These are phyloP conservation scores for Crocuta crocuta DNA, from an alignment of 2,113 vertebrate species.

Conservation along the genomic window DNA sequence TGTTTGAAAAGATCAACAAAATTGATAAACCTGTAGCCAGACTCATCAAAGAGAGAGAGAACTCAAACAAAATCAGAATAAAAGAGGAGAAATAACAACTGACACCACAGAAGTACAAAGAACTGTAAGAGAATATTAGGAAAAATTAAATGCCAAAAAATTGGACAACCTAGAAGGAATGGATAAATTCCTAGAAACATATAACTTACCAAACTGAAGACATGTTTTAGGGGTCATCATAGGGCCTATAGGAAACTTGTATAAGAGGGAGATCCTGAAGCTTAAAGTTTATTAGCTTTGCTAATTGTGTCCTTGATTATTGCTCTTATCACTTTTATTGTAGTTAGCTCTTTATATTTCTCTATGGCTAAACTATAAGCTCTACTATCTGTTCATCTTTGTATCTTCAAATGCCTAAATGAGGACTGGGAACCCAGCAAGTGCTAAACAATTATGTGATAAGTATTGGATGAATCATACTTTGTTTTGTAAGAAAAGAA, in stretches of 20 bases:
- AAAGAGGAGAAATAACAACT: background rate
- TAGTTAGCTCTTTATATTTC: conserved; percentile 1
- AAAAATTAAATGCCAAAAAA: background rate
- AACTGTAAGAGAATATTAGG: background rate
- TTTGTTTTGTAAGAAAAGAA: background rate
- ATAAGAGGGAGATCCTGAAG: background rate
- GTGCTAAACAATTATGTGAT: background rate
- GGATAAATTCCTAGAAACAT: background rate
- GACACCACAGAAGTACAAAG: background rate
- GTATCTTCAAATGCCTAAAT: conserved; percentile 21
- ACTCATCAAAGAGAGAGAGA: background rate
- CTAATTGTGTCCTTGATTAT: conserved; percentile 31
- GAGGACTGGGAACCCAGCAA: background rate
- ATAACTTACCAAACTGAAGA: background rate
- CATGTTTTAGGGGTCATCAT: background rate
- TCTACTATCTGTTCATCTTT: background rate
- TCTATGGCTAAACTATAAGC: conserved; percentile 25
- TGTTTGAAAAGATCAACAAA: background rate
- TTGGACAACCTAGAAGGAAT: background rate
- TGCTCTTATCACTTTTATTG: background rate
- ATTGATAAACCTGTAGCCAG: background rate
- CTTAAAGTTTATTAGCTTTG: background rate
- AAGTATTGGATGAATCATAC: background rate
- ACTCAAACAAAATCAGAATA: background rate
- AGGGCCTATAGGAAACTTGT: background rate